These are phyloP conservation scores for Meloidogyne hapla DNA, from an alignment of 1,140 invertebrate species.

Conservation along the genomic window DNA sequence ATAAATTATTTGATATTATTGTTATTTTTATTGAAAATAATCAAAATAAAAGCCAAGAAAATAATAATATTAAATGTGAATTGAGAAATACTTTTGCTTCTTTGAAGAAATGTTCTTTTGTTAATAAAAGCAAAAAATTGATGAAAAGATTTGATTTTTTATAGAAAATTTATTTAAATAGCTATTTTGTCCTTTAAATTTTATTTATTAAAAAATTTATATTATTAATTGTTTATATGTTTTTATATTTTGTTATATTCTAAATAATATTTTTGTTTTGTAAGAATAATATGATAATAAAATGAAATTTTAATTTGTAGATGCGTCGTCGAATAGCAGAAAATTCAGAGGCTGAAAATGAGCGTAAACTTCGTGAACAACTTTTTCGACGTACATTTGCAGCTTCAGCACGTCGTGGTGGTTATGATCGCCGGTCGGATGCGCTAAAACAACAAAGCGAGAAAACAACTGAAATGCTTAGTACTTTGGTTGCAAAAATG, in stretches of 20 bases:
- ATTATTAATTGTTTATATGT: too few species aligned
- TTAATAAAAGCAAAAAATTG: conserved; percentile 1
- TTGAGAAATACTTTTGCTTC: not conserved
- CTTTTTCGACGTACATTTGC: conserved; percentile 26
- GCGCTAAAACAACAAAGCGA: conserved; percentile 18
- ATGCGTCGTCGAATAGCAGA: not conserved
- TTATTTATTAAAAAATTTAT: too few species aligned
- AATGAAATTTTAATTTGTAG: not conserved
- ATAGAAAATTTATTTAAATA: not conserved
- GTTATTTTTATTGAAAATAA: conserved; percentile 5
- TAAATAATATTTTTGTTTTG: too few species aligned
- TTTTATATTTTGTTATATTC: too few species aligned
- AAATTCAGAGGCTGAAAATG: not conserved
- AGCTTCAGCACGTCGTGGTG: conserved; percentile 15
- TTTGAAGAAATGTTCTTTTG: conserved; percentile 2
- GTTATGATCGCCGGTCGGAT: conserved; percentile 27
- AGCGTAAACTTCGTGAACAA: conserved; percentile 28
- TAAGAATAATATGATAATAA: too few species aligned
- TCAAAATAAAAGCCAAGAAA: not conserved
- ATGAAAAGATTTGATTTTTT: conserved; percentile 8
- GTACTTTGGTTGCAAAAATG: conserved; percentile 35
- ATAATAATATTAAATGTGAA: conserved; percentile 6
- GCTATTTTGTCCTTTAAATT: not conserved
- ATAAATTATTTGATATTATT: conserved; percentile 13
- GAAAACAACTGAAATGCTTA: conserved; percentile 35